Percentiles rank a stretch among this genome's conserved stretches.
Conservation (phyloP, 2,888 invertebrate species). For the Leptura quadrifasciata region DNA sequence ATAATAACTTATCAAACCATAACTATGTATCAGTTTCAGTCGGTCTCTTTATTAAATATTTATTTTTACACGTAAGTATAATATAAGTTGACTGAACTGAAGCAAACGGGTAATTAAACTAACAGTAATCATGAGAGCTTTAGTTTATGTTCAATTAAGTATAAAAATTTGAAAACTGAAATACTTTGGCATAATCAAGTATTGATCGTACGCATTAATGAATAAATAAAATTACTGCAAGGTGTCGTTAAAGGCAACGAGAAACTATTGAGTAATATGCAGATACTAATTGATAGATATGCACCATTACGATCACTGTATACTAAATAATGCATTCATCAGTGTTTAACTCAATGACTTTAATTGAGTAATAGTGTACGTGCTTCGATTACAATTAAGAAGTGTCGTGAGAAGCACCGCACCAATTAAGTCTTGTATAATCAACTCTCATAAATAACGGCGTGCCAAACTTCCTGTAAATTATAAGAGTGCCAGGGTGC, state of each 20-base stretch:
- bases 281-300: background rate
- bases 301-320: background rate
- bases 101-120: too few species aligned
- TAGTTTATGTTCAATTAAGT: too few species aligned
- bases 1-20: too few species aligned
- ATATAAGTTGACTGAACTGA: too few species aligned
- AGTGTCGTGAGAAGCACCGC: slow-evolving; percentile 11
- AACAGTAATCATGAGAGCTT: too few species aligned
- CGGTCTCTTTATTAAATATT: too few species aligned
- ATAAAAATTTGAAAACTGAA: too few species aligned
- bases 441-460: slow-evolving; percentile 21
- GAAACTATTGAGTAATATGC: background rate
- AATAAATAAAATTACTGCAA: background rate
- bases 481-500: background rate
- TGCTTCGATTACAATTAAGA: slow-evolving; percentile 12
- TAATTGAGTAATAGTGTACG: slow-evolving; percentile 15
- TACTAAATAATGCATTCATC: background rate
- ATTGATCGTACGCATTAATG: too few species aligned
- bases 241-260: background rate
- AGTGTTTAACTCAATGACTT: background rate
- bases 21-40: too few species aligned
- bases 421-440: slow-evolving; percentile 20
- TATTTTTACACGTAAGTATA: too few species aligned
- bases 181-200: too few species aligned
- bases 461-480: slow-evolving; percentile 18